Conservation (phyloP, 2,797 vertebrate genomes). For the Pteropus rufus region DNA sequence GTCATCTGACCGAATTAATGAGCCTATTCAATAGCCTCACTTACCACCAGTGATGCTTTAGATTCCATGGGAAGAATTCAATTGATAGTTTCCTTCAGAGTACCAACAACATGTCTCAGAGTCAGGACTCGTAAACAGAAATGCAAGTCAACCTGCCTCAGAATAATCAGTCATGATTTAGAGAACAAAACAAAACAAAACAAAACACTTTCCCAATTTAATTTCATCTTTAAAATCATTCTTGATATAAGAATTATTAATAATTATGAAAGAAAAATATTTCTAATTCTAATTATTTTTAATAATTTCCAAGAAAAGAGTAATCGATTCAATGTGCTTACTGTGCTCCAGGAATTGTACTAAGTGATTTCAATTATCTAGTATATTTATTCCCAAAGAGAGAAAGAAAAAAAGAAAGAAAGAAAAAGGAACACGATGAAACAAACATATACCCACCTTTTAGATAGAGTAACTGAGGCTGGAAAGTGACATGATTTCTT, state of each 20-base stretch:
- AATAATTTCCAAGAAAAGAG: background rate
- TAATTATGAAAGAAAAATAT: background rate
- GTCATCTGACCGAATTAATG: background rate
- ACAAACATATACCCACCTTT: background rate
- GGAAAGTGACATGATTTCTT: background rate
- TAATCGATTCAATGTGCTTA: background rate
- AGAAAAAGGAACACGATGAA: background rate
- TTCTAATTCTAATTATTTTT: background rate
- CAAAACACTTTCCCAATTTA: background rate
- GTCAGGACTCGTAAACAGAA: background rate
- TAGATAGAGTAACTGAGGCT: background rate
- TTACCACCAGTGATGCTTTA: background rate
- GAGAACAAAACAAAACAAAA: background rate
- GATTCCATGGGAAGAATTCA: background rate
- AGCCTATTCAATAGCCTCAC: background rate
- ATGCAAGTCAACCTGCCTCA: background rate
- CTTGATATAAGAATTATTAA: background rate
- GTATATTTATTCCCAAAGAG: background rate
- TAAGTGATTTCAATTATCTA: background rate
- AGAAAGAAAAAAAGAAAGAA: no score
- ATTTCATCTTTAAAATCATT: background rate
- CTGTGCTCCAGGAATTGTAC: background rate
- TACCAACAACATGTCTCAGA: background rate
- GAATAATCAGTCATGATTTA: background rate
- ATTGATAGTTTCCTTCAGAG: background rate